Evolutionary conservation across 1,140 invertebrate genomes (phyloP), one percentile per base, ranked within the genome.

Genomic region (Brachionus manjavacas): DNA sequence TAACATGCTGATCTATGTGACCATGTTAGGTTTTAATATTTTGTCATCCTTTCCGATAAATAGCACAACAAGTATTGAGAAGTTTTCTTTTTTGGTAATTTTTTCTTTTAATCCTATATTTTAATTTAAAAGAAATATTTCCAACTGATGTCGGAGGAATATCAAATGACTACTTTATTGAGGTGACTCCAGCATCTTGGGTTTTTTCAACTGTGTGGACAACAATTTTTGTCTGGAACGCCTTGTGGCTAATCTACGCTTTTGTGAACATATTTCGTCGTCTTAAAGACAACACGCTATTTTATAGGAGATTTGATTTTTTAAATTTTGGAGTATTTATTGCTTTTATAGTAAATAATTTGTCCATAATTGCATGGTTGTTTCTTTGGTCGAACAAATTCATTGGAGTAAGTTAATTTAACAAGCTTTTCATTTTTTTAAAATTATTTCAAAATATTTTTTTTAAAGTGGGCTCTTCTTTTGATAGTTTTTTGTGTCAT

Each of bases 171-270:
- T 88, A 80, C 72, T 84, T 85, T 39, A 66, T 87, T 3, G 84
- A 88, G 28, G 85, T 89, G 20, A 88, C 88, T 3, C 88, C 88
- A 25, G 86, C 87, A 6, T 87, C 87, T 12, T 87, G 87, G 86
- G 88, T 87, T 1, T 88, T 88, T 84, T 86, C 86, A 55, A 35
- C 64, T 12, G 87, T 88, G 14, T 88, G 88, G 88, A 87, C 87
- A 11, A 85, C 87, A 20, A 88, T 88, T 31, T 88, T 88, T 84
- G 68, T 85, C 8, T 88, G 87, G 87, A 85, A 88, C 49, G 85
- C 85, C 3, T 52, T 87, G 2, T 88, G 86, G 87, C 85, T 88
- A 1, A 25, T 88, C 4, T 88, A 88, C 83, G 85, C 85, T 6
- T 46, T 88, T 9, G 84, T 86, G 16, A 86, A 85, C 25, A 52